Base-by-base conservation (phyloP, 1,140 invertebrate genomes). In the Bombus confusus region DNA sequence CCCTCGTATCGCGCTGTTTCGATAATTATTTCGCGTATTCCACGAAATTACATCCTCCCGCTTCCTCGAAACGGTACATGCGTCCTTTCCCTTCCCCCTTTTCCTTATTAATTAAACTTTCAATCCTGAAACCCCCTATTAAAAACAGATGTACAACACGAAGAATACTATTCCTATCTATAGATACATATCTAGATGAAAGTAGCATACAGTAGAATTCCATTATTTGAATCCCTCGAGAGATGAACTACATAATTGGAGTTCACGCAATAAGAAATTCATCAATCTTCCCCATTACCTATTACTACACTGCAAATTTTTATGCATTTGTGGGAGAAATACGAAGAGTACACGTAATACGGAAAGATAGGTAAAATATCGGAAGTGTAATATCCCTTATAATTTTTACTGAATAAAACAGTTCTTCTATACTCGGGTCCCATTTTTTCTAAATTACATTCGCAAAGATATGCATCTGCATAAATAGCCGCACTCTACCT, bases 1-100 rank as follows among this genome's bases (percentile, higher is more conserved):
- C 66, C 52, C 80, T 83, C 72, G 57, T 34, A 69, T 84, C 76
- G 68, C 82, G 75, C 66, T 71, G 64, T 85, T 72, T 80, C 83
- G 77, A 80, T 80, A 72, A 85, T 85, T 80, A 80, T 64, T 64
- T 47, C 39, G 43, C 41, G 62, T 77, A 66, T 68, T 77, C 43
- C 66, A 43, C n/a, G 68, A 57, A 79, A 78, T 76, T 78, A 66
- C 34, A 78, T 69, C 64, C 82, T 78, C 37, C 41, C 9, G 59
- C 34, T 76, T 83, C 59, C 59, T 52, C 72, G 69, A 37, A 83
- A 43, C 57, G 71, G 57, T 59, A 47, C 43, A 47, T 10, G 25
- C 22, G 8, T n/a, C 28, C 59, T 31, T 28, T 41, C 18, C 37
- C 18, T n/a, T 5, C n/a, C 28, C 6, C 3, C 34, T 15, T n/a